phyloP scores from a whole-genome alignment of 2,797 vertebrate genomes.

The Alosa sapidissima region DNA sequence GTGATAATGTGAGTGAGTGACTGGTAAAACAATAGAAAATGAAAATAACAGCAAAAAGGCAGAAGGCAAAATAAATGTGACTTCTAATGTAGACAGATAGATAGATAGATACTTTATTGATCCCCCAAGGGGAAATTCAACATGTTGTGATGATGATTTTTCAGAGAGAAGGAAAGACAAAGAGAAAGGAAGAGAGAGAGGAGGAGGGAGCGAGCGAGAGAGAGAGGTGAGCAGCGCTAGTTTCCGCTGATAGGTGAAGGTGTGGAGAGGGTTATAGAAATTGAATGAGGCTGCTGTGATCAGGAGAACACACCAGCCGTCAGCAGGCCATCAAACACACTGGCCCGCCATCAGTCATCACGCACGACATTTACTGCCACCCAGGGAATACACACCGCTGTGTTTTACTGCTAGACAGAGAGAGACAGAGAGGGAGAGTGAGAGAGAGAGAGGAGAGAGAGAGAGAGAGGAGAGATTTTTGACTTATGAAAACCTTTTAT shows the following conservation, averaged over 20 bases:
- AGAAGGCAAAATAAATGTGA: too few species aligned
- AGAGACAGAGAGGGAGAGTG: background rate
- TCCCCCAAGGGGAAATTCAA: too few species aligned
- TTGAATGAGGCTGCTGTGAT: background rate
- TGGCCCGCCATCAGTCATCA: background rate
- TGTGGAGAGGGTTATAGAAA: background rate
- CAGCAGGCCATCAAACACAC: conserved; percentile 13
- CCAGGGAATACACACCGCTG: background rate
- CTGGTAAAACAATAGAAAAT: too few species aligned
- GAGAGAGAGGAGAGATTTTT: background rate
- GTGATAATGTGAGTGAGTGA: too few species aligned
- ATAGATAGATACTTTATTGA: too few species aligned
- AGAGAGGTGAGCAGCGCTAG: conserved; percentile 34
- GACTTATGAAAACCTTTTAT: too few species aligned
- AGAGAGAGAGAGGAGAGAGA: background rate
- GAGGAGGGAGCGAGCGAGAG: conserved; percentile 12
- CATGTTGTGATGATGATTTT: too few species aligned
- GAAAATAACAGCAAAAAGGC: too few species aligned
- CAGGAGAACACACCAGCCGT: background rate
- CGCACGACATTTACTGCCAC: background rate
- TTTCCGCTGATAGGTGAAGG: background rate
- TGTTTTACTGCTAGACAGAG: background rate
- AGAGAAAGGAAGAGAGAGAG: background rate
- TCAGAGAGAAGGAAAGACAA: background rate
- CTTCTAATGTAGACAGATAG: too few species aligned